Percentiles rank a stretch among this genome's conserved stretches.
phyloP scores from a whole-genome alignment of 2,113 vertebrate genomes.

The Apteryx owenii region DNA sequence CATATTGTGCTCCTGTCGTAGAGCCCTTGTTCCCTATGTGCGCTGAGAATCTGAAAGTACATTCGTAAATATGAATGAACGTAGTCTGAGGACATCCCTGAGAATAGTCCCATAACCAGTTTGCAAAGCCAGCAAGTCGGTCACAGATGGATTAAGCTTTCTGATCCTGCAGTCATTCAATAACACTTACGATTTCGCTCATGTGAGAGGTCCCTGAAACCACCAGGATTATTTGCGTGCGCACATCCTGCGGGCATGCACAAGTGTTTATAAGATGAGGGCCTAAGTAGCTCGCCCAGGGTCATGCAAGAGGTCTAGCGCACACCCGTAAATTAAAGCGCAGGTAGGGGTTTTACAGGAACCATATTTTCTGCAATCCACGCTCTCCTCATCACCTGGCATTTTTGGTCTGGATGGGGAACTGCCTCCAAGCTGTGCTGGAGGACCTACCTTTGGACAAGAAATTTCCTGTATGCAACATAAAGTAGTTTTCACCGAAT shows the following conservation, averaged over 20 bases:
- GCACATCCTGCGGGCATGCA: rapidly evolving
- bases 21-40: rapidly evolving
- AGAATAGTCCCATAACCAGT: not conserved
- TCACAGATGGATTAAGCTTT: too few relatives aligned
- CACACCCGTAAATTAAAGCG: rapidly evolving
- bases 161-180: not conserved
- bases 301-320: not conserved
- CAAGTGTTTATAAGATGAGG: not conserved
- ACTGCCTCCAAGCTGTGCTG: not conserved
- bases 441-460: not conserved
- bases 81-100: rapidly evolving
- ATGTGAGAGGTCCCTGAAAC: not conserved
- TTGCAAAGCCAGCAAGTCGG: rapidly evolving
- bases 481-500: not conserved
- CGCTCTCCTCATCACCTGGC: too few relatives aligned
- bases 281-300: rapidly evolving
- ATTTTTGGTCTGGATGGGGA: not conserved
- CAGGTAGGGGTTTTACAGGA: not conserved
- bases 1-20: rapidly evolving
- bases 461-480: not conserved
- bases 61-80: rapidly evolving
- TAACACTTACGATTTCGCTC: too few relatives aligned
- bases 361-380: not conserved
- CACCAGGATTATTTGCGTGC: rapidly evolving
- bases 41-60: too few relatives aligned